Evolutionary conservation across 2,888 invertebrate species (phyloP).

Genomic region (Dryocosmus kuriphilus): DNA sequence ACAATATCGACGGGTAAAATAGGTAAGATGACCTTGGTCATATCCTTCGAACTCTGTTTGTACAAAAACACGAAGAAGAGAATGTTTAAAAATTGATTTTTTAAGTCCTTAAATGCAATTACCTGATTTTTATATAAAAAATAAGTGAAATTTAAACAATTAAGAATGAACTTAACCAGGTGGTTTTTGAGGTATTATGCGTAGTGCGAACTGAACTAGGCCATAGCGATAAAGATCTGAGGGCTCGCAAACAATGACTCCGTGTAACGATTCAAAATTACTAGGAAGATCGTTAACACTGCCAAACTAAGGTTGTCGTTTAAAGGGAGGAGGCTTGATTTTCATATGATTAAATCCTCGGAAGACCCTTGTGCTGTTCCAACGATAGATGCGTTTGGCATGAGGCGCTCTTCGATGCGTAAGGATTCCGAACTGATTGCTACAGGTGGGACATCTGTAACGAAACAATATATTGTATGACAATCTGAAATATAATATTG

Average conservation of each 20-base stretch:
- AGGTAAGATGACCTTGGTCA: conserved; percentile 76
- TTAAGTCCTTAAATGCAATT: background rate
- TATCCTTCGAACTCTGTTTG: conserved; percentile 75
- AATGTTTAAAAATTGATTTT: conserved; percentile 48
- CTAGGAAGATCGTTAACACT: conserved; percentile 97
- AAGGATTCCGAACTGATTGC: conserved; percentile 89
- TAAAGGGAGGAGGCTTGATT: conserved; percentile 94
- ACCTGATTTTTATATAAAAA: background rate
- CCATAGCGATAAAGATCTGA: conserved; percentile 75
- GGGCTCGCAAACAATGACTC: conserved; percentile 78
- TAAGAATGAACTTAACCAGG: conserved; percentile 71
- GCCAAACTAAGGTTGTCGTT: conserved; percentile 96
- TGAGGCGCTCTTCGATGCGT: conserved; percentile 97
- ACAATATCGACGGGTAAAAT: conserved; percentile 63
- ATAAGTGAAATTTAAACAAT: conserved; percentile 1
- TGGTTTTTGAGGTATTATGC: conserved; percentile 76
- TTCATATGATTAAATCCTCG: conserved; percentile 90
- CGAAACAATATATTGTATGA: background rate
- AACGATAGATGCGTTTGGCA: conserved; percentile 96
- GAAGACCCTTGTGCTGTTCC: conserved; percentile 98
- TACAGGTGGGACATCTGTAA: conserved; percentile 78
- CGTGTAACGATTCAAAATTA: conserved; percentile 89
- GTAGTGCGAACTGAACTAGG: conserved; percentile 71
- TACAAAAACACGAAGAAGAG: conserved; percentile 64
- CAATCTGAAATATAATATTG: background rate